Conservation (phyloP, 1,140 invertebrate genomes). For the Drosophila arizonae region DNA sequence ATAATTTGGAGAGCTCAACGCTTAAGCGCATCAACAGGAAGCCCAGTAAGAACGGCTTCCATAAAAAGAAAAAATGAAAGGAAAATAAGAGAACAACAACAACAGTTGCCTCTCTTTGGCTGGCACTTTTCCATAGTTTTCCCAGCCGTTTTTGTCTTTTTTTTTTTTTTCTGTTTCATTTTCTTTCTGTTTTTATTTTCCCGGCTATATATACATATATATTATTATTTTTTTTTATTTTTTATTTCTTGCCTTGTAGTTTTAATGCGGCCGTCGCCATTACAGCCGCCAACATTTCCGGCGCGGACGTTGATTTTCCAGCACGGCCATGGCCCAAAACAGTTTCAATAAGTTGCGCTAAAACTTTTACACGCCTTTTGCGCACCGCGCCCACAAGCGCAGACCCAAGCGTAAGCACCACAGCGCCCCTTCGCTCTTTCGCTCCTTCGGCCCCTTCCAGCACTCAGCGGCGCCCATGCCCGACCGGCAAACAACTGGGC, state of each 20-base stretch:
- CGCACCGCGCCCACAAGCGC: neutral
- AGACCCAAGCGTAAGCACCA: no score
- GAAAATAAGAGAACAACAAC: neutral
- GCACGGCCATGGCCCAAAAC: conserved; percentile 72
- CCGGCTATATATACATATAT: no score
- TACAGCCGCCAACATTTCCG: conserved; percentile 64
- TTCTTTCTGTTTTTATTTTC: conserved; percentile 4
- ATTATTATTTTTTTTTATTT: conserved; percentile 7
- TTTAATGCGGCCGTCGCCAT: conserved; percentile 42
- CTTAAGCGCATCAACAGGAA: conserved; percentile 14
- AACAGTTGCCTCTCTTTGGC: conserved; percentile 4
- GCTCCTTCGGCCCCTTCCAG: neutral
- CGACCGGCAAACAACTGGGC: conserved; percentile 35
- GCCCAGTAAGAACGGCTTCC: conserved; percentile 3
- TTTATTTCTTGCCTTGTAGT: conserved; percentile 37
- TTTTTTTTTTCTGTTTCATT: conserved; percentile 12
- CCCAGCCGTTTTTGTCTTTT: conserved; percentile 1
- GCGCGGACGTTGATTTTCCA: conserved; percentile 72
- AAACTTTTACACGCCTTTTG: conserved; percentile 76
- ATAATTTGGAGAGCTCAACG: conserved; percentile 14
- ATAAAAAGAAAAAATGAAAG: neutral
- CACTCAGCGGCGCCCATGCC: neutral
- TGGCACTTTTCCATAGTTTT: conserved; percentile 18
- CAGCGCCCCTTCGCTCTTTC: no score
- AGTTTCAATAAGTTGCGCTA: conserved; percentile 77